Percentiles rank a stretch among this genome's conserved stretches.
These are phyloP conservation scores for Poecilobothrus nobilitatus DNA, from an alignment of 2,888 invertebrate genomes.

Conservation along the genomic window DNA sequence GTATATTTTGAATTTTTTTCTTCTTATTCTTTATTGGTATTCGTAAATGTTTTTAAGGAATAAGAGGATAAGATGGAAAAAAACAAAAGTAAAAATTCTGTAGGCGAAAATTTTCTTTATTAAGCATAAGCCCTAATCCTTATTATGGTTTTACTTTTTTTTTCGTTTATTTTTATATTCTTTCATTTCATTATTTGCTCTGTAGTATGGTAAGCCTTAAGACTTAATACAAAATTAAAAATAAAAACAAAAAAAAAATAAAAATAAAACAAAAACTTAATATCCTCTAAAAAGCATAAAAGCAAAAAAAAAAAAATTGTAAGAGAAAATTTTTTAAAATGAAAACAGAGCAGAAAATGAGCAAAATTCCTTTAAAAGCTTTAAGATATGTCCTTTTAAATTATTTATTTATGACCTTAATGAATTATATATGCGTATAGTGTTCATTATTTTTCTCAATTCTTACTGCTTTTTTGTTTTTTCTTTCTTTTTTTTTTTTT, in stretches of 20 bases:
- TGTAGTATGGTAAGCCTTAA: not conserved
- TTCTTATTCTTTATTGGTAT: too few species aligned
- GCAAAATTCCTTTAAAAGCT: conserved; percentile 1
- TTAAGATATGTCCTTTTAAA: not conserved
- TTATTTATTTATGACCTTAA: not conserved
- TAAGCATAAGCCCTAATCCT: not conserved
- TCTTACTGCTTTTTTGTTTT: too few species aligned
- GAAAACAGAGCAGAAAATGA: not conserved
- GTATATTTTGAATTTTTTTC: not conserved
- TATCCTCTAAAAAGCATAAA: too few species aligned
- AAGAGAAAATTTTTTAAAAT: not conserved
- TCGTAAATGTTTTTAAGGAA: too few species aligned
- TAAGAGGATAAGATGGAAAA: not conserved
- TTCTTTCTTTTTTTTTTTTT: too few species aligned
- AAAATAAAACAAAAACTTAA: too few species aligned
- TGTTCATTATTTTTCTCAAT: not conserved
- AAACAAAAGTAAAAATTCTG: not conserved
- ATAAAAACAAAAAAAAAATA: not conserved
- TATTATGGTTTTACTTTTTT: not conserved
- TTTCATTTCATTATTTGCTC: too few species aligned
- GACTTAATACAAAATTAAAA: not conserved
- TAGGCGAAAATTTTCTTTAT: conserved; percentile 3
- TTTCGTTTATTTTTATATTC: not conserved
- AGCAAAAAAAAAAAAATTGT: not conserved
- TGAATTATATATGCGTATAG: not conserved